Evolutionary conservation across 2,797 vertebrate genomes (phyloP), one percentile per base, ranked within the genome.

Genomic region (Saxicola maurus): DNA sequence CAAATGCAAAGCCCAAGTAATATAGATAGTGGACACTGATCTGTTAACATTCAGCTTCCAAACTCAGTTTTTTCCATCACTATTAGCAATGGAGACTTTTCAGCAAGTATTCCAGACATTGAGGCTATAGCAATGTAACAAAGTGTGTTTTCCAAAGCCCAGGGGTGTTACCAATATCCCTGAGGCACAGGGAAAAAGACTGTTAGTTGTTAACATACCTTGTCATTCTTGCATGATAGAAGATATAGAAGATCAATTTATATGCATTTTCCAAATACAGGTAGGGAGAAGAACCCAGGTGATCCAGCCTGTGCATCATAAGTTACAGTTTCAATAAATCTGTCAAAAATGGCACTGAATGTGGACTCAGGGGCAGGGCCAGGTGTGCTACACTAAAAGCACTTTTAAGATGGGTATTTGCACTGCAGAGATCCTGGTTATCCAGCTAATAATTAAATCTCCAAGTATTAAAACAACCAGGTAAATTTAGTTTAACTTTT

Each of bases 221-320:
- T 76, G 38, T 48, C 51, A 43, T 67, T 90, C 57, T 84, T 82
- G 49, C 64, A 59, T 17, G 23, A 73, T 10, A 56, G 51, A 67
- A 79, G 57, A 53, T 7, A 23, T 72, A 53, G 48, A 60, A 65
- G 27, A 53, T 31, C 0, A 53, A 46, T 79, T 90, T 87, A 76
- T 82, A 86, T 73, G 21, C 79, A n/a, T 83, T 87, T 48, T 82
- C 38, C 35, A 73, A 80, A 59, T 66, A 81, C 60, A 80, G 31
- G 61, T 7, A 23, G 45, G 51, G 35, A 49, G 25, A 55, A 87
- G 51, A 77, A 81, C 40, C 42, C 69, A 71, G 19, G 45, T 66
- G 48, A 51, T 64, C 45, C 33, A 46, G 40, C 12, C 33, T 56
- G 64, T 28, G 56, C 61, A 83, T 80, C 19, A 3, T 10, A 10